Conservation (phyloP, 2,113 vertebrate species). For the Ailurus styani region DNA sequence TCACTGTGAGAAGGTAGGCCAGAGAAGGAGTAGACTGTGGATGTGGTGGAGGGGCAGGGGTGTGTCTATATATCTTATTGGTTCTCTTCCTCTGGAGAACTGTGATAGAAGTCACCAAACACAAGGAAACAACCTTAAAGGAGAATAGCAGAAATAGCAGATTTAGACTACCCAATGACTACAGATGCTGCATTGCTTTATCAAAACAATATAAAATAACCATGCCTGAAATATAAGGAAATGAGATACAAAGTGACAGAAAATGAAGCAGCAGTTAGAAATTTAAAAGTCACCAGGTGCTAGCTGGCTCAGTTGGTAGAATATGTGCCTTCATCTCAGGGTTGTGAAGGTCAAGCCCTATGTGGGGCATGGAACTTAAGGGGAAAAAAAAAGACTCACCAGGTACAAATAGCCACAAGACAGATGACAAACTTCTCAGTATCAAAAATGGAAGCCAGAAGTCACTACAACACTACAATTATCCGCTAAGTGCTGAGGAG, state of each 20-base stretch:
- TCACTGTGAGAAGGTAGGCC: not conserved
- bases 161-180: not conserved
- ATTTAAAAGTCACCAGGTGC: not conserved
- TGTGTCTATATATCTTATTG: not conserved
- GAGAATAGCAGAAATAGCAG: not conserved
- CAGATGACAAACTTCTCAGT: not conserved
- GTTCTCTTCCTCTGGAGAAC: not conserved
- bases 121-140: not conserved
- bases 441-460: not conserved
- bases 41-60: not conserved
- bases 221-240: not conserved
- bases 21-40: not conserved
- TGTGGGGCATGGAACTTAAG: not conserved
- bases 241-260: not conserved
- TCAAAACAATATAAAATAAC: not conserved
- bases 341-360: not conserved
- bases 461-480: not conserved
- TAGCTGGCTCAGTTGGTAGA: not conserved
- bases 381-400: not conserved
- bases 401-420: not conserved
- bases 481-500: not conserved
- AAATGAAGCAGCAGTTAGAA: not conserved
- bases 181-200: not conserved
- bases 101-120: not conserved
- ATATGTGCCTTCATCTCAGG: not conserved